Evolutionary conservation across 2,113 vertebrate genomes (phyloP).

Genomic region (Athene cunicularia): DNA sequence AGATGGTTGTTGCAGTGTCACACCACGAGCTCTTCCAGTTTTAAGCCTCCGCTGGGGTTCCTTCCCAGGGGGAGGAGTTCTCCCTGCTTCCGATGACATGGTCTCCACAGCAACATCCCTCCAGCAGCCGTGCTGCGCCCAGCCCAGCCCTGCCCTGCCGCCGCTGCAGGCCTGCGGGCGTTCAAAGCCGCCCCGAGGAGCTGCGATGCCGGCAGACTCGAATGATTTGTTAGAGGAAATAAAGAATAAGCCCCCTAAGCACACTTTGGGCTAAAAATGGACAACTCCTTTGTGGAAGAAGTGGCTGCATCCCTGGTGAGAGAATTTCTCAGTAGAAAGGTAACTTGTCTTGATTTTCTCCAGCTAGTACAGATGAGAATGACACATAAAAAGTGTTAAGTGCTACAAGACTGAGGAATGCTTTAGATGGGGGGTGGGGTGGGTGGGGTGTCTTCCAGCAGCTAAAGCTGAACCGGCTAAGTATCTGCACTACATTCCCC

Average conservation of each 20-base stretch:
- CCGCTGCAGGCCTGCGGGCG: background rate
- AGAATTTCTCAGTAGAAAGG: conserved; percentile 93
- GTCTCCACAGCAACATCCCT: conserved; percentile 57
- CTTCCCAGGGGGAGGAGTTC: conserved; percentile 47
- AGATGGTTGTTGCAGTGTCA: accelerated
- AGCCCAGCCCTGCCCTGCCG: background rate
- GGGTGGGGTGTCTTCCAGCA: no score
- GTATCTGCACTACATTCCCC: conserved; percentile 66
- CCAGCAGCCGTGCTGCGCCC: background rate
- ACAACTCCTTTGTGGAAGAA: conserved; percentile 80
- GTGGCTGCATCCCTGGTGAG: conserved; percentile 89
- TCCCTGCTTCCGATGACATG: background rate
- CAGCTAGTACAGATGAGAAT: background rate
- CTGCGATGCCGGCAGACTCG: background rate
- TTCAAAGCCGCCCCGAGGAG: background rate
- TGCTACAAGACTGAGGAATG: background rate
- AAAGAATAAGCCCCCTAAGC: background rate
- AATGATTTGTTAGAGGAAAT: background rate
- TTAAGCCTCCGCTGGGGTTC: background rate
- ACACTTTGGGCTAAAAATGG: conserved; percentile 67
- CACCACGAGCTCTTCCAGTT: background rate
- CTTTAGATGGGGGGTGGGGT: background rate
- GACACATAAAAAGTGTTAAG: background rate
- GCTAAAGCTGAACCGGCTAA: background rate
- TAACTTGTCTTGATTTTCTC: conserved; percentile 10